These are phyloP conservation scores for Columba livia DNA, from an alignment of 2,113 vertebrate species.

Conservation along the genomic window DNA sequence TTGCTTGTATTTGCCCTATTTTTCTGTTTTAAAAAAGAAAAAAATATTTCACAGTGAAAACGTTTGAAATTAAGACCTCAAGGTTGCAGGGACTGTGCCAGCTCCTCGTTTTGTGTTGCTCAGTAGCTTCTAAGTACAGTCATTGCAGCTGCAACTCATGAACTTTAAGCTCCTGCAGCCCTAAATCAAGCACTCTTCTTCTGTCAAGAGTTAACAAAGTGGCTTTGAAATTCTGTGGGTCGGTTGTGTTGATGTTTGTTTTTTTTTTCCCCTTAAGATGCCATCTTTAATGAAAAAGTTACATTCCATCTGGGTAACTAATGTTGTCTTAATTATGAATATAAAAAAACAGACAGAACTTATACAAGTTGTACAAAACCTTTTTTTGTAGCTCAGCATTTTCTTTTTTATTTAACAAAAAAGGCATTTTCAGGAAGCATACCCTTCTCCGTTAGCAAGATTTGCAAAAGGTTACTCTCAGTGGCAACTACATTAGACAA, in stretches of 20 bases:
- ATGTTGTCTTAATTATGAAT: neutral
- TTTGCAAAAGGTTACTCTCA: neutral
- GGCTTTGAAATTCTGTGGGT: neutral
- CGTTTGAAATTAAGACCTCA: neutral
- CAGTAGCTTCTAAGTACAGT: neutral
- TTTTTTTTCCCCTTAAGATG: neutral
- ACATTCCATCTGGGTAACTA: neutral
- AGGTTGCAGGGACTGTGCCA: neutral
- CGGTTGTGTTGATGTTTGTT: too few species aligned
- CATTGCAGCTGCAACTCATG: neutral
- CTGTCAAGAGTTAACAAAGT: neutral
- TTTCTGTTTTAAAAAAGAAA: neutral
- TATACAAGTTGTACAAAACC: neutral
- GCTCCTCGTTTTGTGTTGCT: neutral
- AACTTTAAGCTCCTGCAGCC: neutral
- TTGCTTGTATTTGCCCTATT: neutral
- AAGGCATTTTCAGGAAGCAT: neutral
- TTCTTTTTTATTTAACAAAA: neutral
- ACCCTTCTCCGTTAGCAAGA: neutral
- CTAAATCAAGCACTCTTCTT: neutral
- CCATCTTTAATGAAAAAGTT: neutral
- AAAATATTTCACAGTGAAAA: neutral
- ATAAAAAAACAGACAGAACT: fast-evolving
- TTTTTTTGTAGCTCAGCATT: neutral
- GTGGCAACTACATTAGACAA: neutral